A percentile compares a stretch with the other conserved stretches of the same genome.
These are phyloP conservation scores for Prionailurus viverrinus DNA, from an alignment of 2,113 vertebrate species.

Conservation along the genomic window DNA sequence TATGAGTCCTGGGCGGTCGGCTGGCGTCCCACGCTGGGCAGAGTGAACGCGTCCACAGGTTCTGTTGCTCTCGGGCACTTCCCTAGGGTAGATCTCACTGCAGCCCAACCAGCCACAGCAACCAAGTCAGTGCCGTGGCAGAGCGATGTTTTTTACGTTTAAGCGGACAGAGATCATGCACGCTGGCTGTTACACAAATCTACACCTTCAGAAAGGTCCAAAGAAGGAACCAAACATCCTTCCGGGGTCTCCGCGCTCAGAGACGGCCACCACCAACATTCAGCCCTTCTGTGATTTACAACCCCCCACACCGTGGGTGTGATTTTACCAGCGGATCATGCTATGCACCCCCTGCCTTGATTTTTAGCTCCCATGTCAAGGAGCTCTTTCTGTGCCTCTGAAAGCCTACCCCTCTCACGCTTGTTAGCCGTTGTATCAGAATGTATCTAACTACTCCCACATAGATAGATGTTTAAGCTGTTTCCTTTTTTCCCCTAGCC, in stretches of 20 bases:
- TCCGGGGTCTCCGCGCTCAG: background rate
- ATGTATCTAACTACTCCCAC: background rate
- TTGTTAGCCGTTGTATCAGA: background rate
- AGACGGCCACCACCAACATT: background rate
- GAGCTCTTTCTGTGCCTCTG: background rate
- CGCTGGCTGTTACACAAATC: background rate
- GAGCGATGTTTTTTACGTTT: background rate
- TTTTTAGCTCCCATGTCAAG: background rate
- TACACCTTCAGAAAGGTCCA: background rate
- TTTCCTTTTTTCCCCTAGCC: background rate
- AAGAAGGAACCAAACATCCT: background rate
- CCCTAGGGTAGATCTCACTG: background rate
- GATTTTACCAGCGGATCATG: no score
- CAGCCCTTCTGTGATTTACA: background rate
- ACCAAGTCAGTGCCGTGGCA: background rate
- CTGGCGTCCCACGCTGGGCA: background rate
- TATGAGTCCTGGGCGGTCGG: background rate
- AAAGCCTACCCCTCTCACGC: background rate
- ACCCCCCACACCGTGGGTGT: rapidly evolving
- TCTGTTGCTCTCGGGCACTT: background rate
- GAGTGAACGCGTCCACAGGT: background rate
- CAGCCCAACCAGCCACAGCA: background rate
- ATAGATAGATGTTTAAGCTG: background rate
- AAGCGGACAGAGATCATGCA: background rate
- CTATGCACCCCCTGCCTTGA: background rate